Percentiles rank a stretch among this genome's conserved stretches.
These are phyloP conservation scores for Geotrypetes seraphini DNA, from an alignment of 2,797 vertebrate species.

Conservation along the genomic window DNA sequence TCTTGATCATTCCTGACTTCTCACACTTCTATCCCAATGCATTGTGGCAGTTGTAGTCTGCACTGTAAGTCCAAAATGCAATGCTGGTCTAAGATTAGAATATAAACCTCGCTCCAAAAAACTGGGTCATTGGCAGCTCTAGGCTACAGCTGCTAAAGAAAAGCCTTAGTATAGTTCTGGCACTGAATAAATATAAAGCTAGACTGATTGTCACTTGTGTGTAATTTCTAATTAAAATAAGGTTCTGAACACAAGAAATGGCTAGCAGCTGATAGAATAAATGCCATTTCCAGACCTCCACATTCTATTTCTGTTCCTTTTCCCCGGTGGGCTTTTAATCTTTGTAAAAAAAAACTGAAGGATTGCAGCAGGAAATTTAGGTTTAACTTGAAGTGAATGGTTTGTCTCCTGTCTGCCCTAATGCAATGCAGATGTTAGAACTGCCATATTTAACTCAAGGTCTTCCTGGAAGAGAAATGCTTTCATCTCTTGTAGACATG, in stretches of 20 bases:
- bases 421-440: constrained; percentile 57
- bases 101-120: too few relatives aligned
- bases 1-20: too few relatives aligned
- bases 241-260: constrained; percentile 40
- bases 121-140: too few relatives aligned
- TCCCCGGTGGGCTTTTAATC: constrained; percentile 38
- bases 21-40: too few relatives aligned
- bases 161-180: too few relatives aligned
- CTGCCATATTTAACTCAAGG: constrained; percentile 41
- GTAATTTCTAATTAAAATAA: constrained; percentile 30
- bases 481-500: too few relatives aligned
- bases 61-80: too few relatives aligned
- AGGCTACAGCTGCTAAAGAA: too few relatives aligned
- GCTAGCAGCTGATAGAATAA: constrained; percentile 30
- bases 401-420: constrained; percentile 61
- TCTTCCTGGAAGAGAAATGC: constrained; percentile 50
- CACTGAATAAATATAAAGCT: too few relatives aligned
- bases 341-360: constrained; percentile 49
- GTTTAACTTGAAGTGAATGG: constrained; percentile 59
- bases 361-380: constrained; percentile 60
- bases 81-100: too few relatives aligned
- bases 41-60: too few relatives aligned
- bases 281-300: too few relatives aligned
- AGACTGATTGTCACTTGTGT: constrained; percentile 29
- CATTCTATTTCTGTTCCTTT: constrained; percentile 38